Conservation (phyloP, 1,140 invertebrate species). For the Acyrthosiphon pisum region DNA sequence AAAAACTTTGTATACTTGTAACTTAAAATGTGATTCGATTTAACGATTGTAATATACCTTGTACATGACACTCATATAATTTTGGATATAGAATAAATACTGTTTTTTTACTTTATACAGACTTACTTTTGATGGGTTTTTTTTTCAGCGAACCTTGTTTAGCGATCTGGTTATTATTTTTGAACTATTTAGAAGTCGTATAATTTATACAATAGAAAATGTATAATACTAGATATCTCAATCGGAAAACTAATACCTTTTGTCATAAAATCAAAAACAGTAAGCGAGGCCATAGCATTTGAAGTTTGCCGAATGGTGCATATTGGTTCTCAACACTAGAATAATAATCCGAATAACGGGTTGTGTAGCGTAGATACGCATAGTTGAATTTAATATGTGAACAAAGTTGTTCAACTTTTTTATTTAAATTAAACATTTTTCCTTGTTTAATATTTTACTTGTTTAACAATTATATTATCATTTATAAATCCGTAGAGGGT, state of each 20-base stretch:
- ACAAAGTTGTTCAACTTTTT: neutral
- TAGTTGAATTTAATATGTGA: too few species aligned
- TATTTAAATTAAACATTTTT: neutral
- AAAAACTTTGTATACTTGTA: neutral
- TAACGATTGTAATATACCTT: neutral
- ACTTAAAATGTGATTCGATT: neutral
- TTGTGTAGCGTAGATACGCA: neutral
- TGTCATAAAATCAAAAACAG: too few species aligned
- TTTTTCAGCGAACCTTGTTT: neutral
- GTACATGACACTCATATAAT: neutral
- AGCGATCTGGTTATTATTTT: neutral
- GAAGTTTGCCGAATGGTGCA: neutral
- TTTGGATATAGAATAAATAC: neutral
- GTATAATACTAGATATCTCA: neutral
- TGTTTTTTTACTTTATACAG: neutral
- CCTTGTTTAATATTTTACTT: neutral
- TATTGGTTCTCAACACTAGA: too few species aligned
- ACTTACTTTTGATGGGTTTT: neutral
- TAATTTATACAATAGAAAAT: neutral
- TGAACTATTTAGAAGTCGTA: neutral
- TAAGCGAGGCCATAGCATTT: too few species aligned
- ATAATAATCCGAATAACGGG: too few species aligned
- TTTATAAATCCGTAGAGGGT: neutral
- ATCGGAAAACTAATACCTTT: neutral
- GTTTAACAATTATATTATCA: neutral